phyloP scores from a whole-genome alignment of 2,113 vertebrate species.

The Casuarius casuarius region DNA sequence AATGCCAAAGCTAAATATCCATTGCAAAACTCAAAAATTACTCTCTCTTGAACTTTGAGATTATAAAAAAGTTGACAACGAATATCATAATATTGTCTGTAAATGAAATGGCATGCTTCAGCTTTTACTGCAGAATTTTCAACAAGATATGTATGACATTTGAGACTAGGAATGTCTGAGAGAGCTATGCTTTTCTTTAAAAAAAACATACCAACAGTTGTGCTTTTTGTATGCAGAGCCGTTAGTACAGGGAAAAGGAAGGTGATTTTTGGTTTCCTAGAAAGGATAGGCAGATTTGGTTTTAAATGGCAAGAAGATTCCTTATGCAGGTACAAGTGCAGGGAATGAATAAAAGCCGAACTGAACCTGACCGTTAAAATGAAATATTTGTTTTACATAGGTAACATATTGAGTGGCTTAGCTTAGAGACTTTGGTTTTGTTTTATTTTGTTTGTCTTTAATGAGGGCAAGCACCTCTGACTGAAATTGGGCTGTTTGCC shows the following conservation, averaged over 20 bases:
- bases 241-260: background rate
- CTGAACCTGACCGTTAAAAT: background rate
- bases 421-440: slow-evolving; percentile 37
- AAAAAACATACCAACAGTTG: background rate
- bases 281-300: background rate
- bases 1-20: slow-evolving; percentile 38
- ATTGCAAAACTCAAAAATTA: background rate
- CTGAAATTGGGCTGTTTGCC: slow-evolving; percentile 43
- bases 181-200: background rate
- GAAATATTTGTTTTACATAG: background rate
- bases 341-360: background rate
- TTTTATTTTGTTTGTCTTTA: slow-evolving; percentile 53
- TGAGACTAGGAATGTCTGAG: slow-evolving; percentile 28
- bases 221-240: background rate
- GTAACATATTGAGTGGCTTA: slow-evolving; percentile 29
- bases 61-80: background rate
- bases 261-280: background rate
- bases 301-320: background rate
- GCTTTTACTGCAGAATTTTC: slow-evolving; percentile 23
- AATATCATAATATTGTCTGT: background rate
- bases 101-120: background rate
- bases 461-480: slow-evolving; percentile 46
- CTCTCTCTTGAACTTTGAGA: background rate
- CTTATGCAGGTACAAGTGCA: background rate
- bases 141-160: background rate